These are phyloP conservation scores for Girardinus metallicus DNA, from an alignment of 2,797 vertebrate genomes.

Conservation along the genomic window DNA sequence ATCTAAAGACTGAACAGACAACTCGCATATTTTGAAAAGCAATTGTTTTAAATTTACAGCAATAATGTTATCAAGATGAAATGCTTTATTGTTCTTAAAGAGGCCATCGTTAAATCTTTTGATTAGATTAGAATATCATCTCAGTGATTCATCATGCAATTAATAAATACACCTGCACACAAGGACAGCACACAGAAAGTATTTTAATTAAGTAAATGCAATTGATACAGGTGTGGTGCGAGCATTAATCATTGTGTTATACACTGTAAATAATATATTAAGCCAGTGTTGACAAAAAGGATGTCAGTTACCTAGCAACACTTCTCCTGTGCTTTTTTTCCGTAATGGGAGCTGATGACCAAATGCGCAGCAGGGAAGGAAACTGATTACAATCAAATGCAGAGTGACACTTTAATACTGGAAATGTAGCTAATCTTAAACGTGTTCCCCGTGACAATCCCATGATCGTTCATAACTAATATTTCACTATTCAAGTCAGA, in stretches of 20 bases:
- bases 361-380: slow-evolving; percentile 37
- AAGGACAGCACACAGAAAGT: slow-evolving; percentile 4
- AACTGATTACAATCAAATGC: slow-evolving; percentile 50
- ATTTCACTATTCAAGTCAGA: not conserved
- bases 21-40: not conserved
- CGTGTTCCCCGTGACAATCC: slow-evolving; percentile 1
- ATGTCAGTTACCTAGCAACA: slow-evolving; percentile 75
- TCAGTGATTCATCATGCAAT: not conserved
- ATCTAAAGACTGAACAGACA: slow-evolving; percentile 16
- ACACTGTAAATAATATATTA: slow-evolving; percentile 8
- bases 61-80: slow-evolving; percentile 12
- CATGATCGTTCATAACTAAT: not conserved
- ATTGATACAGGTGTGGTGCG: slow-evolving; percentile 27
- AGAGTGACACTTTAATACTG: slow-evolving; percentile 19
- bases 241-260: slow-evolving; percentile 17
- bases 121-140: slow-evolving; percentile 10
- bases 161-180: slow-evolving; percentile 22
- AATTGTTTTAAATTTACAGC: slow-evolving; percentile 2
- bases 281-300: slow-evolving; percentile 38
- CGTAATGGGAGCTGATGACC: slow-evolving; percentile 55
- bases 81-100: slow-evolving; percentile 7
- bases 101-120: not conserved
- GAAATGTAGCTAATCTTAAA: slow-evolving; percentile 23
- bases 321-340: slow-evolving; percentile 35
- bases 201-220: slow-evolving; percentile 37